A percentile compares a stretch with the other conserved stretches of the same genome.
phyloP scores from a whole-genome alignment of 2,113 vertebrate species.

The Steatornis caripensis region DNA sequence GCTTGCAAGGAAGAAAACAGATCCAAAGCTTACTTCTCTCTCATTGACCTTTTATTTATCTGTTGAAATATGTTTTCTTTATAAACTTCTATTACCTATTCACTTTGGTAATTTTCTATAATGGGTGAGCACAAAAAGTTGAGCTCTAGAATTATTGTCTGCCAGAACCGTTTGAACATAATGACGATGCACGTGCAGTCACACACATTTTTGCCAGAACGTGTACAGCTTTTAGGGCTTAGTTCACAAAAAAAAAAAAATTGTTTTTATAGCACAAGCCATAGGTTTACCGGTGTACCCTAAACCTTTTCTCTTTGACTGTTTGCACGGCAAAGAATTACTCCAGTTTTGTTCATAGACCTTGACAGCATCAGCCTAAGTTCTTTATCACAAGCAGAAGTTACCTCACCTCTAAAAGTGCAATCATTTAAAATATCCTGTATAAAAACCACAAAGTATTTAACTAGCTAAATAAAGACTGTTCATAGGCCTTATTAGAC shows the following conservation, averaged over 20 bases:
- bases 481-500: background rate
- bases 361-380: background rate
- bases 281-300: background rate
- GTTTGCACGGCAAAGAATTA: background rate
- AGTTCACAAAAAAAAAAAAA: background rate
- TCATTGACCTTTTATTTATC: background rate
- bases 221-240: background rate
- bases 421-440: background rate
- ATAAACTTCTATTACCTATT: background rate
- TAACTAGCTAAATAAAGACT: background rate
- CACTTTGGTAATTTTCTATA: background rate
- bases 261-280: background rate
- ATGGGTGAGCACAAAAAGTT: background rate
- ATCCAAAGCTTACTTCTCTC: background rate
- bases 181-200: rapidly evolving
- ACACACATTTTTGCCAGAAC: background rate
- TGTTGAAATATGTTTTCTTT: background rate
- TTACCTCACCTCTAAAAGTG: background rate
- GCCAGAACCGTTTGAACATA: background rate
- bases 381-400: background rate
- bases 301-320: background rate
- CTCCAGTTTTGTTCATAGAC: background rate
- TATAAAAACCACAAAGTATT: background rate
- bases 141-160: background rate
- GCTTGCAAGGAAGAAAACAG: background rate